Evolutionary conservation across 2,888 invertebrate species (phyloP).

Genomic region (Tillus elongatus): DNA sequence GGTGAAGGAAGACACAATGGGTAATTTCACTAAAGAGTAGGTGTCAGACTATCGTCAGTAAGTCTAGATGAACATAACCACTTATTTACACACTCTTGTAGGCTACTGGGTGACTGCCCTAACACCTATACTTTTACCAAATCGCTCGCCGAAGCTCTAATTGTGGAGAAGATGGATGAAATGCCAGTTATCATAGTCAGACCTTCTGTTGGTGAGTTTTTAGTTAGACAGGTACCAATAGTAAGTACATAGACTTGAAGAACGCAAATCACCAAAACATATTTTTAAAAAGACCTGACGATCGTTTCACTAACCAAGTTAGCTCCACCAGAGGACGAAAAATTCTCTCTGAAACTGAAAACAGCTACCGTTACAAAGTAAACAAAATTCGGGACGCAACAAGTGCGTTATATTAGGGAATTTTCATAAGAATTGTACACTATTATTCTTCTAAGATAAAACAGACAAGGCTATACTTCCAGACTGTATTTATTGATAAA

Average conservation of each 20-base stretch:
- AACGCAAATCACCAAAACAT: background rate
- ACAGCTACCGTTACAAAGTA: too few species aligned
- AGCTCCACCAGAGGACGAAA: too few species aligned
- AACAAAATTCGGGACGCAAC: too few species aligned
- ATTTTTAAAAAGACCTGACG: background rate
- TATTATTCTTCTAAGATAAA: too few species aligned
- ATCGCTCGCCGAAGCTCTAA: conserved; percentile 75
- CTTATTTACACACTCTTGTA: conserved; percentile 37
- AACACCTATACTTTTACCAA: conserved; percentile 94
- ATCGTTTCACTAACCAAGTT: too few species aligned
- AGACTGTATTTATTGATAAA: too few species aligned
- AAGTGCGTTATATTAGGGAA: too few species aligned
- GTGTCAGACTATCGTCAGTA: too few species aligned
- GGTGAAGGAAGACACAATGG: conserved; percentile 24
- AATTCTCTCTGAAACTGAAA: too few species aligned
- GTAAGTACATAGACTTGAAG: background rate
- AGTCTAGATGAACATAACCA: too few species aligned
- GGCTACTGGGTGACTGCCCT: conserved; percentile 65
- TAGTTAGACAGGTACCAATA: background rate
- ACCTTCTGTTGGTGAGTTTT: conserved; percentile 65
- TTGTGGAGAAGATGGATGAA: conserved; percentile 64
- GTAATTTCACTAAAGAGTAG: conserved; percentile 24
- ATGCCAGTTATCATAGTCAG: conserved; percentile 74
- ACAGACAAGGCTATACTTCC: too few species aligned
- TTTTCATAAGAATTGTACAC: too few species aligned